Conservation (phyloP, 2,888 invertebrate species). For the Tenthredo mesomela region DNA sequence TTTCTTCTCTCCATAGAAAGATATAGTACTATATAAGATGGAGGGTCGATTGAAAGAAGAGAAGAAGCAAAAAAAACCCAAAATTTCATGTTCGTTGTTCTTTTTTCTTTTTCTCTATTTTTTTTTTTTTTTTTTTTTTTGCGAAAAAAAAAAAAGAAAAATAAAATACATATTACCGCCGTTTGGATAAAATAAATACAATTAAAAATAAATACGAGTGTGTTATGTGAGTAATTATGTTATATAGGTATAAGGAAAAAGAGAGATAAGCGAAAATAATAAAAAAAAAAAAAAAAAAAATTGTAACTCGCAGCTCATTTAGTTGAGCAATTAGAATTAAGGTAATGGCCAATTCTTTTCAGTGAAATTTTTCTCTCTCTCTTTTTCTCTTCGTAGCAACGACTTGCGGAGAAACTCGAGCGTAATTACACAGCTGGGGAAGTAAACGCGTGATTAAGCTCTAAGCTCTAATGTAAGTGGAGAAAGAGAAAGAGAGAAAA, state of each 20-base stretch:
- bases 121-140: too few species aligned
- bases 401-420: constrained; percentile 7
- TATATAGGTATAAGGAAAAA: not conserved
- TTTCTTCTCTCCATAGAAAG: too few species aligned
- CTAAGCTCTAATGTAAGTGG: constrained; percentile 21
- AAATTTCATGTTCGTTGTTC: too few species aligned
- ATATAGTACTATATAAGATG: too few species aligned
- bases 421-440: constrained; percentile 13
- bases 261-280: not conserved
- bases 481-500: not conserved
- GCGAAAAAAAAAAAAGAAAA: too few species aligned
- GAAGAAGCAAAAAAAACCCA: too few species aligned
- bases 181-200: too few species aligned
- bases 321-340: constrained; percentile 5
- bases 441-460: constrained; percentile 27
- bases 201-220: too few species aligned
- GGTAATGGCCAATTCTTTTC: constrained; percentile 22
- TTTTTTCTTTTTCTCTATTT: too few species aligned
- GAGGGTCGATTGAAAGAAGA: too few species aligned
- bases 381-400: not conserved
- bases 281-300: not conserved
- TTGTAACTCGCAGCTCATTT: constrained; percentile 6
- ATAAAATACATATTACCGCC: too few species aligned
- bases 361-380: not conserved
- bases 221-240: too few species aligned